Conservation (phyloP, 2,113 vertebrate species). For the Chaetodon trifascialis region DNA sequence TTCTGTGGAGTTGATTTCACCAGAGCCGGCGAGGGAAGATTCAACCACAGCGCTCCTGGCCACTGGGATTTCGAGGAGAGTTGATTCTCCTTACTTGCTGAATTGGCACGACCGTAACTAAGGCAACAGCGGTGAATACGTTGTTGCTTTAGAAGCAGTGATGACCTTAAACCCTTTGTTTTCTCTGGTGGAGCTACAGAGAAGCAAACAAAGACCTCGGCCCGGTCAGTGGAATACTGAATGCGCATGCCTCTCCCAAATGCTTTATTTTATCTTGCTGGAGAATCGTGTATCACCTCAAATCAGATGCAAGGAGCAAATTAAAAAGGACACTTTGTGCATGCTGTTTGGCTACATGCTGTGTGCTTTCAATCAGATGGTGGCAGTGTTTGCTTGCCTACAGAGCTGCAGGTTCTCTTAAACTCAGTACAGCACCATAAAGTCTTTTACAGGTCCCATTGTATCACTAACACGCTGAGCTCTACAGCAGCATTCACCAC, state of each 20-base stretch:
- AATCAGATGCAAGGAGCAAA: not conserved
- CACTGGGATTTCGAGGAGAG: constrained; percentile 21
- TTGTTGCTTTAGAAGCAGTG: constrained; percentile 38
- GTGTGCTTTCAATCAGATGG: constrained; percentile 33
- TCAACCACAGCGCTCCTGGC: constrained; percentile 8
- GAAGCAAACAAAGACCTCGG: constrained; percentile 32
- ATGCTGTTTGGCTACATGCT: not conserved
- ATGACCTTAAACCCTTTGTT: constrained; percentile 65
- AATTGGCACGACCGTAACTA: constrained; percentile 51
- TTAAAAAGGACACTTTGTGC: not conserved
- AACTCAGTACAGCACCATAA: constrained; percentile 37
- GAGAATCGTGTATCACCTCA: not conserved
- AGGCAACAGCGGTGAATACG: constrained; percentile 44
- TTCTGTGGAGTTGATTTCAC: constrained; percentile 10
- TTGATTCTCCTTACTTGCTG: constrained; percentile 36
- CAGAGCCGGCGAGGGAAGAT: not conserved
- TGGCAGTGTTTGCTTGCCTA: constrained; percentile 61
- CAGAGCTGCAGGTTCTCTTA: constrained; percentile 2
- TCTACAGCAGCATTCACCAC: constrained; percentile 21
- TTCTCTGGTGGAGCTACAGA: constrained; percentile 41
- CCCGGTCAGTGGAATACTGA: constrained; percentile 27
- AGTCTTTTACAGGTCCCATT: constrained; percentile 57
- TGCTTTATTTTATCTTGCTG: constrained; percentile 3
- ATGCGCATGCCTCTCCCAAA: not conserved
- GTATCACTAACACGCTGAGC: constrained; percentile 45